Evolutionary conservation across 1,140 invertebrate genomes (phyloP).

Genomic region (Lethrus apterus): DNA sequence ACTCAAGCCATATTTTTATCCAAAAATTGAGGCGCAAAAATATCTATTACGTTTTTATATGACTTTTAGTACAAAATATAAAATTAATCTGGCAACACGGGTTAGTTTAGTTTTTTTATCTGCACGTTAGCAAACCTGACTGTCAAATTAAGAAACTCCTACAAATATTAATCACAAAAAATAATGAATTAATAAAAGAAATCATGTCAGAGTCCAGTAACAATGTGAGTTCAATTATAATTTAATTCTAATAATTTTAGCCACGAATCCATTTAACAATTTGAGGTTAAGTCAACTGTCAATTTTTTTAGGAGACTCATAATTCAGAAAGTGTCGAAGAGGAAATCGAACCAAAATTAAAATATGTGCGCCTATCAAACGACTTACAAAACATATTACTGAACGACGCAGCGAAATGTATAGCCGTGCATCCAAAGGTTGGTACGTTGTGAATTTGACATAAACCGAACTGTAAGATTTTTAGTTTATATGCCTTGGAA

Average conservation of each 20-base stretch:
- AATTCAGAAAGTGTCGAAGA: constrained; percentile 54
- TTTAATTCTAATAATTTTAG: neutral
- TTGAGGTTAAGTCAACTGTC: constrained; percentile 10
- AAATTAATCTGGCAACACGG: neutral
- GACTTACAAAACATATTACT: constrained; percentile 78
- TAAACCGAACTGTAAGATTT: constrained; percentile 19
- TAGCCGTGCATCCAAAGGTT: constrained; percentile 89
- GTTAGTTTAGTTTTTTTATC: too few species aligned
- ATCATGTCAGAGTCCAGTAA: constrained; percentile 11
- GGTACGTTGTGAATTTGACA: constrained; percentile 16
- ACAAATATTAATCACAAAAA: neutral
- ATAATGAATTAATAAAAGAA: constrained; percentile 5
- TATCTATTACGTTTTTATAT: too few species aligned
- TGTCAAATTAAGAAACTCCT: too few species aligned
- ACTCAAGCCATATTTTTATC: too few species aligned
- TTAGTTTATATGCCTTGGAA: constrained; percentile 87
- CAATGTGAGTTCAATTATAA: constrained; percentile 6
- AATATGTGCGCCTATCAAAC: constrained; percentile 83
- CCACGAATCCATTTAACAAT: neutral
- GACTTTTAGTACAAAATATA: too few species aligned
- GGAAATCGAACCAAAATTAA: constrained; percentile 79
- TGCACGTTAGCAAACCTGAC: too few species aligned
- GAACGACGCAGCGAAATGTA: constrained; percentile 84
- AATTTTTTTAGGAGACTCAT: constrained; percentile 29
- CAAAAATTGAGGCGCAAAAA: too few species aligned